Evolutionary conservation across 2,888 invertebrate genomes (phyloP), one percentile per base, ranked within the genome.

Genomic region (Lymantria dispar): DNA sequence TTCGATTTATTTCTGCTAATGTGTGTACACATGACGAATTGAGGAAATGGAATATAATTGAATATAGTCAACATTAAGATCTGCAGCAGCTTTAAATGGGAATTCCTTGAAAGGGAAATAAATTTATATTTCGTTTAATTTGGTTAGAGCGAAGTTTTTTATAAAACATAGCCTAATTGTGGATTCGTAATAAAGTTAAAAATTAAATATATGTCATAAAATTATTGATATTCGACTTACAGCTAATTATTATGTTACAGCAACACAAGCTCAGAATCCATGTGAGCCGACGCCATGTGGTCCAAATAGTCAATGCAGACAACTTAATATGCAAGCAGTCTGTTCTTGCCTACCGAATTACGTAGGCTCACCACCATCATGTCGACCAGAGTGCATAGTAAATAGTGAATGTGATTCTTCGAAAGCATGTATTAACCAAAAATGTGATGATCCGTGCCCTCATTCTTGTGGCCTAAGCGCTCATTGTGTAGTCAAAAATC

Each of bases 281-380:
- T 97, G 97, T 71, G 93, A 94, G 56, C 96, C 96, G 48, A 94
- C 96, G 22, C 97, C 97, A 0, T 98, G 97, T 78, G 98, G 97
- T 45, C 96, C 96, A 0, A 96, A 97, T 78, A 96, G 96, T 75
- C 95, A 96, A 75, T 97, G 97, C 60, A 93, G 96, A 70, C 94
- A 94, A 68, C 94, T 95, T 8, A 95, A 96, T 69, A 91, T 92
- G 66, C 96, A 96, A 86, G 96, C 96, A 0, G 96, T 96, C 0
- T 98, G 97, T 78, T 96, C 96, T 0, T 98, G 97, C 71, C 91
- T 95, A 60, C 95, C 95, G 0, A 95, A 94, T 65, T 96, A 95
- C 69, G 92, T 95, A 45, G 96, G 96, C 49, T 94, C 94, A 55
- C 97, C 97, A 46, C 96, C 96, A 0, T 93, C 93, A 47, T 97